Conservation (phyloP, 2,113 vertebrate genomes). For the Cephalophus harveyi region DNA sequence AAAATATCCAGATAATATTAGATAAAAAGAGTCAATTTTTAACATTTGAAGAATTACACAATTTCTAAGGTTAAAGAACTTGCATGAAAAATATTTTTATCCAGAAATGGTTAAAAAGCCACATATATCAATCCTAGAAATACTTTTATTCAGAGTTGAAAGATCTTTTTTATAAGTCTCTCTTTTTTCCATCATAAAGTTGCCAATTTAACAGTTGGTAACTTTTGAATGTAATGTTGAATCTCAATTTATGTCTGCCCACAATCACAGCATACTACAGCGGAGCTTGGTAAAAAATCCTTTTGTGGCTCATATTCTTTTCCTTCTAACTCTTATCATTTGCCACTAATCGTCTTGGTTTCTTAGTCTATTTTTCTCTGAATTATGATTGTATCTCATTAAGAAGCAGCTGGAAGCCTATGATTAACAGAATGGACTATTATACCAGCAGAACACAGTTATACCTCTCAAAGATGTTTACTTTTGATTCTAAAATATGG, state of each 20-base stretch:
- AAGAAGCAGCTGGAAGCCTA: constrained; percentile 40
- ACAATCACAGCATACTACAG: not conserved
- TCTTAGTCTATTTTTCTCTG: constrained; percentile 36
- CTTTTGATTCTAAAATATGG: not conserved
- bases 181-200: not conserved
- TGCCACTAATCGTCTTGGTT: constrained; percentile 17
- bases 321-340: not conserved
- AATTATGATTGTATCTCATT: constrained; percentile 55
- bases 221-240: not conserved
- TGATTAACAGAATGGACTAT: constrained; percentile 46
- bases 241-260: not conserved
- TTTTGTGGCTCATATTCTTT: constrained; percentile 26
- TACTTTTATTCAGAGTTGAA: not conserved
- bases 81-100: not conserved
- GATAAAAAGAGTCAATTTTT: not conserved
- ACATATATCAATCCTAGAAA: not conserved
- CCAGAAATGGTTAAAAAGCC: not conserved
- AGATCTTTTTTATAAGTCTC: not conserved
- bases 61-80: not conserved
- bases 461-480: not conserved
- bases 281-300: not conserved
- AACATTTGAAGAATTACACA: not conserved
- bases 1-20: not conserved
- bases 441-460: constrained; percentile 10
- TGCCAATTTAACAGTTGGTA: constrained; percentile 33